A percentile compares a stretch with the other conserved stretches of the same genome.
Evolutionary conservation across 1,140 invertebrate species (phyloP).

Genomic region (Gerris buenoi): DNA sequence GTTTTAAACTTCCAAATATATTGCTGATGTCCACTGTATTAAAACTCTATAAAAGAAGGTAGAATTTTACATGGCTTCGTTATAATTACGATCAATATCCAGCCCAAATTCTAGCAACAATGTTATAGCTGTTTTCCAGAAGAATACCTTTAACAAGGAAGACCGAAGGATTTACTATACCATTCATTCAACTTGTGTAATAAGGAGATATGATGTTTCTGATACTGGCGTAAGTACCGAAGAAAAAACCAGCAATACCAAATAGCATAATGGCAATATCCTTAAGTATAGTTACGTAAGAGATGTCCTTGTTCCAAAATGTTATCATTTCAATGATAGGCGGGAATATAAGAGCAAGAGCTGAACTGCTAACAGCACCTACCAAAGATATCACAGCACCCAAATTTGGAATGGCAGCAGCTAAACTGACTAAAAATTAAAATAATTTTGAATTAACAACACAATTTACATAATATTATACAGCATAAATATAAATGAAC

Average conservation of each 20-base stretch:
- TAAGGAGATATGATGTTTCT: conserved; percentile 37
- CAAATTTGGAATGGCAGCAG: conserved; percentile 68
- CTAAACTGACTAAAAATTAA: conserved; percentile 53
- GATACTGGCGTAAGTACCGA: conserved; percentile 64
- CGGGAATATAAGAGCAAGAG: conserved; percentile 78
- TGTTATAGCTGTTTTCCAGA: no score
- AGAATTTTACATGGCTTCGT: no score
- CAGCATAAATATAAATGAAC: background rate
- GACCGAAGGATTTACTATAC: no score
- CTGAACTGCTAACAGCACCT: conserved; percentile 75
- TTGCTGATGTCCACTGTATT: no score
- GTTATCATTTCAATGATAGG: conserved; percentile 79
- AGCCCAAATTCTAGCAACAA: no score
- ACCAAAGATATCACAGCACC: conserved; percentile 80
- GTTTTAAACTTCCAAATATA: no score
- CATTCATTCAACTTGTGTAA: background rate
- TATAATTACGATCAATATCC: no score
- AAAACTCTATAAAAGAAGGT: no score
- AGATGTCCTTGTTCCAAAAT: conserved; percentile 47
- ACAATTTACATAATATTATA: background rate
- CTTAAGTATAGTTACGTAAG: conserved; percentile 48
- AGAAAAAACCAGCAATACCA: conserved; percentile 55
- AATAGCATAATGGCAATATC: conserved; percentile 54
- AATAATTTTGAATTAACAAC: conserved; percentile 4
- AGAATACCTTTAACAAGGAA: no score